Evolutionary conservation across 2,797 vertebrate species (phyloP).

Genomic region (Pogonophryne albipinna): DNA sequence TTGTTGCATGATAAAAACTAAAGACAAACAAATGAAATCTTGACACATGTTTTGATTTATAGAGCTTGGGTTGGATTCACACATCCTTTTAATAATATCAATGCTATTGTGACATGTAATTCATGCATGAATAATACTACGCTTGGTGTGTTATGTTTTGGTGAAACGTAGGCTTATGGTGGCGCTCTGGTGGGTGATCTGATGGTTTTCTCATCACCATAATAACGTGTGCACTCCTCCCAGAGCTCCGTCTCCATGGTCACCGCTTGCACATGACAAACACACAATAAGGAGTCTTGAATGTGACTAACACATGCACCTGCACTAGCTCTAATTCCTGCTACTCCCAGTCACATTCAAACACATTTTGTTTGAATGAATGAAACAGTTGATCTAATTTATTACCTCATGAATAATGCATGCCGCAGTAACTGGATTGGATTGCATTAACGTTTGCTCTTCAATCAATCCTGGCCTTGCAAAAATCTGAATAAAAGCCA

Average conservation of each 20-base stretch:
- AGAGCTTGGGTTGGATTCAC: slow-evolving; percentile 8
- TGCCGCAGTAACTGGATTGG: slow-evolving; percentile 70
- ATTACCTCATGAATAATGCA: slow-evolving; percentile 78
- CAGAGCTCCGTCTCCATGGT: slow-evolving; percentile 78
- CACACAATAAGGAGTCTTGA: slow-evolving; percentile 73
- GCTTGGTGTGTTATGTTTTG: slow-evolving; percentile 19
- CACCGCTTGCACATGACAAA: slow-evolving; percentile 72
- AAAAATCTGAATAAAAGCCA: slow-evolving; percentile 49
- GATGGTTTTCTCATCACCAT: slow-evolving; percentile 67
- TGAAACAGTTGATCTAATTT: slow-evolving; percentile 76
- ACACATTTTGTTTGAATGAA: slow-evolving; percentile 48
- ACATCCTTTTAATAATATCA: slow-evolving; percentile 16
- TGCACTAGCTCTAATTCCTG: slow-evolving; percentile 49
- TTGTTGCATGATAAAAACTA: slow-evolving; percentile 28
- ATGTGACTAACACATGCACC: slow-evolving; percentile 64
- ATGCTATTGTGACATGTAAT: not conserved
- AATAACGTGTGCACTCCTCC: slow-evolving; percentile 66
- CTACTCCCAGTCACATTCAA: slow-evolving; percentile 43
- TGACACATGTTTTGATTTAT: slow-evolving; percentile 34
- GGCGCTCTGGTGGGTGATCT: slow-evolving; percentile 47
- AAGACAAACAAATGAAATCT: slow-evolving; percentile 39
- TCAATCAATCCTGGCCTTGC: slow-evolving; percentile 48
- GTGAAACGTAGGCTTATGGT: slow-evolving; percentile 21
- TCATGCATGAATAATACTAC: slow-evolving; percentile 33
- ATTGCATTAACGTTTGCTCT: slow-evolving; percentile 55